A percentile compares a stretch with the other conserved stretches of the same genome.
Conservation (phyloP, 2,888 invertebrate genomes). For the Coenonympha glycerion region DNA sequence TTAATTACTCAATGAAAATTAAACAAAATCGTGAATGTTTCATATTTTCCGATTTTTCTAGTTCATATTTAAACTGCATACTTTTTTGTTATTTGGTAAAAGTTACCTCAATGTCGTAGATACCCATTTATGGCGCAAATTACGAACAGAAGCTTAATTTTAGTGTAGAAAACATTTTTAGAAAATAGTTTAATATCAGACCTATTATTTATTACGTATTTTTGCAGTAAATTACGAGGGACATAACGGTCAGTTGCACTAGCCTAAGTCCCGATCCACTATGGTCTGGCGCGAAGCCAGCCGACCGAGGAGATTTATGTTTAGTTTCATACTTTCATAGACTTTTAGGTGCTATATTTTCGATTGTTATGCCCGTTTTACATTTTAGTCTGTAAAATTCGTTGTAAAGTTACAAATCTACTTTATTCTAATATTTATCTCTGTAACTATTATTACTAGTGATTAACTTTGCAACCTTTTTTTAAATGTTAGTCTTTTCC, state of each 20-base stretch:
- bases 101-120: too few species aligned
- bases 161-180: neutral
- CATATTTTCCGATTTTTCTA: too few species aligned
- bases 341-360: constrained; percentile 12
- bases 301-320: constrained; percentile 55
- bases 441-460: too few species aligned
- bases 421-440: too few species aligned
- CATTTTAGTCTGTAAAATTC: neutral
- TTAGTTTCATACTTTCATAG: constrained; percentile 32
- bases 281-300: constrained; percentile 52
- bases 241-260: constrained; percentile 42
- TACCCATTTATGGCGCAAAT: too few species aligned
- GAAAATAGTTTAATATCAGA: constrained; percentile 2
- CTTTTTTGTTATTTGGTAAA: too few species aligned
- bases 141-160: too few species aligned
- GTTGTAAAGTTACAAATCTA: neutral
- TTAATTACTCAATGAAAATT: too few species aligned
- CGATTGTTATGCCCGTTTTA: constrained; percentile 12
- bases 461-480: too few species aligned
- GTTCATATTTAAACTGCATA: too few species aligned
- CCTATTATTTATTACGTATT: constrained; percentile 20
- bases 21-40: too few species aligned
- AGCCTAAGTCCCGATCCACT: constrained; percentile 32
- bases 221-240: constrained; percentile 32
- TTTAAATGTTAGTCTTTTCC: too few species aligned